Conservation (phyloP, 1,140 invertebrate species). For the Anastatus disparis region DNA sequence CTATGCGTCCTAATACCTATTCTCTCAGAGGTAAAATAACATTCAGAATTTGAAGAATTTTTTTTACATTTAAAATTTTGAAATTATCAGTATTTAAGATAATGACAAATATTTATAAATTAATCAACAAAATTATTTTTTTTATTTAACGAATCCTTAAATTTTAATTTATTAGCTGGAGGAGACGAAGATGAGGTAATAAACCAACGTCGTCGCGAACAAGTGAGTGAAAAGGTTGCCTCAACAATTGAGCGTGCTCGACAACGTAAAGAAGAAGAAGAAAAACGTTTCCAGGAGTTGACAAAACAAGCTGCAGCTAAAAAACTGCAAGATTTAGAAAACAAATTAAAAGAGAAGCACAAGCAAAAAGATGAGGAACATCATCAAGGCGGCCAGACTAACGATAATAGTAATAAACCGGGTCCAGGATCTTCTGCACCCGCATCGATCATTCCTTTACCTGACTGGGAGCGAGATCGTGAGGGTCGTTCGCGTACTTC, state of each 20-base stretch:
- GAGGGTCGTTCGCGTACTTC: conserved; percentile 64
- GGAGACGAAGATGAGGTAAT: conserved; percentile 80
- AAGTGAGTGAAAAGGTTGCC: conserved; percentile 73
- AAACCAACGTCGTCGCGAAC: conserved; percentile 76
- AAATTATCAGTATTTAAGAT: too few relatives aligned
- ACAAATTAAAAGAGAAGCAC: conserved; percentile 70
- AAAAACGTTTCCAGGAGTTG: conserved; percentile 76
- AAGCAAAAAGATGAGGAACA: conserved; percentile 64
- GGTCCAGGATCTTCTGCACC: conserved; percentile 46
- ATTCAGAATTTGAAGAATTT: too few relatives aligned
- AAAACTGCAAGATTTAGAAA: conserved; percentile 73
- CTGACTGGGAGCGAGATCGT: conserved; percentile 69
- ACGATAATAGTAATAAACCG: not conserved
- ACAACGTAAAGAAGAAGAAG: conserved; percentile 83
- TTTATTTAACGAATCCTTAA: too few relatives aligned
- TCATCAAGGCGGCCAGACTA: not conserved
- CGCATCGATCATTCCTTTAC: conserved; percentile 65
- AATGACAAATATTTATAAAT: too few relatives aligned
- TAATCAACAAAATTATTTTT: too few relatives aligned
- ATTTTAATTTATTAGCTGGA: not conserved
- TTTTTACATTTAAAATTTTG: too few relatives aligned
- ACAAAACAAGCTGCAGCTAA: conserved; percentile 71
- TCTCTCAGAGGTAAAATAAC: conserved; percentile 55
- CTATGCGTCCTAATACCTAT: conserved; percentile 49
- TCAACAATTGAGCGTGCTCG: conserved; percentile 80